Conservation (phyloP, 2,797 vertebrate genomes). For the Halcyon leucocephala region DNA sequence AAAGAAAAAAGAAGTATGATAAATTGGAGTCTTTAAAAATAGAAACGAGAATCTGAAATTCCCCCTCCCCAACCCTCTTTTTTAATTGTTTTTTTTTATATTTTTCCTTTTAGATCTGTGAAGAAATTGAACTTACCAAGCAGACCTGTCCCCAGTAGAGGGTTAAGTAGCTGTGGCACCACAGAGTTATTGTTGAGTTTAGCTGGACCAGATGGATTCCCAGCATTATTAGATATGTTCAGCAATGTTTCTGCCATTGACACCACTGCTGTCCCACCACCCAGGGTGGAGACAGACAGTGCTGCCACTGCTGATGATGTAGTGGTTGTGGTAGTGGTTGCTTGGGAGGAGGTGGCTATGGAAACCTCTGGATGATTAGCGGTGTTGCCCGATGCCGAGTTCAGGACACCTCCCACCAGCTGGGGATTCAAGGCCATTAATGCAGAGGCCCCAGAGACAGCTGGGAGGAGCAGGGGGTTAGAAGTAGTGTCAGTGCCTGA, state of each 20-base stretch:
- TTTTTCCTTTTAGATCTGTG: slow-evolving; percentile 69
- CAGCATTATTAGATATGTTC: slow-evolving; percentile 81
- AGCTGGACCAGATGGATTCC: slow-evolving; percentile 80
- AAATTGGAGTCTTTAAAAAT: slow-evolving; percentile 60
- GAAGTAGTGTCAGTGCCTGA: slow-evolving; percentile 79
- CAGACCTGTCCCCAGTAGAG: slow-evolving; percentile 84
- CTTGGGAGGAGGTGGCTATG: slow-evolving; percentile 90
- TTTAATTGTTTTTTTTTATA: neutral
- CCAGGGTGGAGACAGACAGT: slow-evolving; percentile 85
- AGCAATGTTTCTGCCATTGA: slow-evolving; percentile 84
- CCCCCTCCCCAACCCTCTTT: neutral
- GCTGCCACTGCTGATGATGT: slow-evolving; percentile 90
- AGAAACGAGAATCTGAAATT: slow-evolving; percentile 63
- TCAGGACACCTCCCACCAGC: slow-evolving; percentile 87
- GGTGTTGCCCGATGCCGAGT: slow-evolving; percentile 84
- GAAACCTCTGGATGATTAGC: slow-evolving; percentile 91
- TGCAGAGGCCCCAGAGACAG: slow-evolving; percentile 80
- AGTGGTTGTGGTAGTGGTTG: slow-evolving; percentile 87
- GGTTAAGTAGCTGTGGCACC: slow-evolving; percentile 90
- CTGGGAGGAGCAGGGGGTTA: slow-evolving; percentile 81
- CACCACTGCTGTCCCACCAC: slow-evolving; percentile 87
- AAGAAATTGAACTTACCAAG: slow-evolving; percentile 80
- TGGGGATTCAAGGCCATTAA: slow-evolving; percentile 85
- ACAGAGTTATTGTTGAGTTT: slow-evolving; percentile 85
- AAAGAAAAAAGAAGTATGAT: slow-evolving; percentile 25